Base-by-base conservation (phyloP, 64 coral and sea anemone species). In the Trachythela sp. region DNA sequence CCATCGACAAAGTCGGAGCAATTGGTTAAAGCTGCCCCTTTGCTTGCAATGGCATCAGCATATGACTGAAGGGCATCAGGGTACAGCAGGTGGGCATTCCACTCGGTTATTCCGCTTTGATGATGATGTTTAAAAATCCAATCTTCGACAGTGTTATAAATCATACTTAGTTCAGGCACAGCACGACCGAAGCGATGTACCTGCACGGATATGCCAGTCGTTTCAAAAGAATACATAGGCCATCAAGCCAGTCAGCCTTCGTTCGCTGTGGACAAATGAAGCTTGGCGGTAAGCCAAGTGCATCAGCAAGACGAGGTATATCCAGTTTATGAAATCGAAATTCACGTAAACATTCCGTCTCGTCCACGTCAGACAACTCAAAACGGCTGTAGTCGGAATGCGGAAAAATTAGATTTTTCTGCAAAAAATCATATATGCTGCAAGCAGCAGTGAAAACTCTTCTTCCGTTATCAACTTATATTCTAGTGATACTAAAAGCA, bases 391-490 rank as follows among this genome's bases (percentile, higher is more conserved):
- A 88, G 14, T 88, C 41, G 37, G 45, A 45, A 27, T 88, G 86
- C 59, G 58, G 86, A 42, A 89, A 89, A 83, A 89, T 89, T 32
- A 34, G 36, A 42, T 89, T 89, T 83, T 80, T 89, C 34, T n/a
- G n/a, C n/a, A n/a, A n/a, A n/a, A n/a, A n/a, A 67, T 9, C 20
- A 7, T 26, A 32, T n/a, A 26, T 9, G 64, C 24, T 70, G 7
- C 8, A 70, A 9, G 30, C 7, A 70, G 24, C 8, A 70, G 30
- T n/a, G 24, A 5, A 70, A 8, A 70, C 24, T 70, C 64, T 26
- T 70, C 64, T 32, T 9, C 64, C 64, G 64, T 70, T 26, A 70
- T 70, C 18, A 8, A 70, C 30, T 32, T 70, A n/a, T 70, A 9
- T 70, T 70, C 20, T 9, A 70, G 30, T 5, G 64, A 70, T 70